Percentiles rank a stretch among this genome's conserved stretches.
phyloP scores from a whole-genome alignment of 1,140 invertebrate genomes.

The Papilio dardanus region DNA sequence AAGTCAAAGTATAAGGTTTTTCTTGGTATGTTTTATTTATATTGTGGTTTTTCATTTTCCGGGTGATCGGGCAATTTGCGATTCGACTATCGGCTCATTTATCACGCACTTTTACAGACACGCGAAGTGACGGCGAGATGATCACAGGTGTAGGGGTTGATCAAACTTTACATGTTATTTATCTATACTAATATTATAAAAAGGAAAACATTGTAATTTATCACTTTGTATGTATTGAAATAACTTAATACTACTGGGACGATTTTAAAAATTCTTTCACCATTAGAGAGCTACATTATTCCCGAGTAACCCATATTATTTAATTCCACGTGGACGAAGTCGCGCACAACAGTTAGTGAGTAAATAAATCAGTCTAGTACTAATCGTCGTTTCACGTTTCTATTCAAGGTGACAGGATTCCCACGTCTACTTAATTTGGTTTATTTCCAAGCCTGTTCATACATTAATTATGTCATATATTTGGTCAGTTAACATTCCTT shows the following conservation, averaged over 20 bases:
- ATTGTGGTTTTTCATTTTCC: conserved; percentile 19
- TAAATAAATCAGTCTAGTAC: too few relatives aligned
- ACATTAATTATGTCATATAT: not conserved
- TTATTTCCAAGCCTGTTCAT: not conserved
- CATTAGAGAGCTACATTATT: too few relatives aligned
- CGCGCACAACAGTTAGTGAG: too few relatives aligned
- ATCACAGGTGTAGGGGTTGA: not conserved
- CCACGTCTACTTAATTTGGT: not conserved
- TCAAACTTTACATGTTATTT: not conserved
- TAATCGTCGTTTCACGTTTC: not conserved
- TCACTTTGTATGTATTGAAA: too few relatives aligned
- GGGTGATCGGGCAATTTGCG: conserved; percentile 13
- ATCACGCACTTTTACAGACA: conserved; percentile 9
- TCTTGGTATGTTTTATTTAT: not conserved
- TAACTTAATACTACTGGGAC: too few relatives aligned
- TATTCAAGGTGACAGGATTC: conserved; percentile 9
- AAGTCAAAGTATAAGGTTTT: not conserved
- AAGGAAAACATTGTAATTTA: too few relatives aligned
- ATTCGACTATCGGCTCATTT: not conserved
- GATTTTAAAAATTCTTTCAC: too few relatives aligned
- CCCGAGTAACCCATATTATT: too few relatives aligned
- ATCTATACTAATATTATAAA: not conserved
- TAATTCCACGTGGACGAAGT: too few relatives aligned
- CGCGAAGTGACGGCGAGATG: not conserved
- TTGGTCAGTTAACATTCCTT: not conserved